Evolutionary conservation across 2,113 vertebrate genomes (phyloP).

Genomic region (Malurus melanocephalus): DNA sequence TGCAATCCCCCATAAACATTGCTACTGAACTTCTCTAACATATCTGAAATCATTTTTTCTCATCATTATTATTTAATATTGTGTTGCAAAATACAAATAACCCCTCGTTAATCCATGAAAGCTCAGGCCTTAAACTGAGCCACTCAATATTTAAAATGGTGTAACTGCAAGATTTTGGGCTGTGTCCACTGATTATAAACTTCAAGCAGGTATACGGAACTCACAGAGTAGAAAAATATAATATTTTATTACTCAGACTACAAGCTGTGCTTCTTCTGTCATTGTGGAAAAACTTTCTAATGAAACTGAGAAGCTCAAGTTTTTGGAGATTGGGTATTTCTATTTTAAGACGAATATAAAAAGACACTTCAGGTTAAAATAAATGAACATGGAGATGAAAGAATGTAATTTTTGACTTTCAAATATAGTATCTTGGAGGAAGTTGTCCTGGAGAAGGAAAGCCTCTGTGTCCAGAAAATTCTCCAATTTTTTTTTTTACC

Average conservation of each 20-base stretch:
- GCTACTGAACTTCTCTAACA: neutral
- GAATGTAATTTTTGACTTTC: neutral
- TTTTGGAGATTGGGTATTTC: neutral
- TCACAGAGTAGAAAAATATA: neutral
- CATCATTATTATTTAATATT: neutral
- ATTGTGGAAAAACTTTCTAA: neutral
- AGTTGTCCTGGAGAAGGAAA: neutral
- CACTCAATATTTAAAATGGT: neutral
- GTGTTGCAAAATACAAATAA: neutral
- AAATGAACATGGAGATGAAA: neutral
- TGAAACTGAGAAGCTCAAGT: neutral
- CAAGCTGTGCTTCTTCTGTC: neutral
- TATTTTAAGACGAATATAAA: neutral
- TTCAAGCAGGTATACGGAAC: neutral
- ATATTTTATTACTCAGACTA: neutral
- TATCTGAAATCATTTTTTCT: neutral
- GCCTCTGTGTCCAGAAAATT: neutral
- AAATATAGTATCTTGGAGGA: neutral
- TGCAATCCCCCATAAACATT: neutral
- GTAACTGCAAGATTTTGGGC: neutral
- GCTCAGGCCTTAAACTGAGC: neutral
- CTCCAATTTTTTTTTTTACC: neutral
- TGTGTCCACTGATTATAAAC: neutral
- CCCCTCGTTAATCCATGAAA: neutral
- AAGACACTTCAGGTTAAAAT: neutral